Evolutionary conservation across 2,888 invertebrate genomes (phyloP).

Genomic region (Apantesis nais): DNA sequence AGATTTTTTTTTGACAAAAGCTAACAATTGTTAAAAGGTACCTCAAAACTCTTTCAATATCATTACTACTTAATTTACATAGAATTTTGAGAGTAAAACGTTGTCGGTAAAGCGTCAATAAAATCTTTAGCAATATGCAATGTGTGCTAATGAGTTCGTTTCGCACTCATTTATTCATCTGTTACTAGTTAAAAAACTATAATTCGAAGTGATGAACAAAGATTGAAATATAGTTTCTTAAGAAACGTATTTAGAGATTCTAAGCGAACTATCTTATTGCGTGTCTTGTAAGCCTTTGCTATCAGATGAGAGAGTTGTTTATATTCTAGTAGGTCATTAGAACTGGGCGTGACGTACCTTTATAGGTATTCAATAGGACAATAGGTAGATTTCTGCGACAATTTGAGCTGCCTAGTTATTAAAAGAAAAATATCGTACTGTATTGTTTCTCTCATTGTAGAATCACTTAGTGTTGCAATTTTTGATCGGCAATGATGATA

Average conservation of each 20-base stretch:
- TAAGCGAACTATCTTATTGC: background rate
- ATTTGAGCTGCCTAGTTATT: background rate
- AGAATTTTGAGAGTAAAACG: background rate
- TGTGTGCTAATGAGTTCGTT: background rate
- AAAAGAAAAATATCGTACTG: background rate
- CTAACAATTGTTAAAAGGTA: too few relatives aligned
- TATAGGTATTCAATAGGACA: background rate
- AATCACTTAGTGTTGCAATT: too few relatives aligned
- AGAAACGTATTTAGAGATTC: background rate
- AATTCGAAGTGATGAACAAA: background rate
- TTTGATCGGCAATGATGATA: background rate
- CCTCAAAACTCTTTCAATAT: background rate
- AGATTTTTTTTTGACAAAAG: background rate
- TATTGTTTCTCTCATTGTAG: background rate
- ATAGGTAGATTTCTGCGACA: background rate
- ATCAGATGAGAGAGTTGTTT: background rate
- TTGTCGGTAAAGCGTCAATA: background rate
- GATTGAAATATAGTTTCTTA: background rate
- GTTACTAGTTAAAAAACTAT: background rate
- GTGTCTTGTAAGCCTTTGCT: background rate
- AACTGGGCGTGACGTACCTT: background rate
- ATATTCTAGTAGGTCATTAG: slow-evolving; percentile 5
- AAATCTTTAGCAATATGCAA: background rate
- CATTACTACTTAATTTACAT: background rate
- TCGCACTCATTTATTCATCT: background rate